These are phyloP conservation scores for Phocides pigmalion DNA, from an alignment of 1,140 invertebrate species.

Conservation along the genomic window DNA sequence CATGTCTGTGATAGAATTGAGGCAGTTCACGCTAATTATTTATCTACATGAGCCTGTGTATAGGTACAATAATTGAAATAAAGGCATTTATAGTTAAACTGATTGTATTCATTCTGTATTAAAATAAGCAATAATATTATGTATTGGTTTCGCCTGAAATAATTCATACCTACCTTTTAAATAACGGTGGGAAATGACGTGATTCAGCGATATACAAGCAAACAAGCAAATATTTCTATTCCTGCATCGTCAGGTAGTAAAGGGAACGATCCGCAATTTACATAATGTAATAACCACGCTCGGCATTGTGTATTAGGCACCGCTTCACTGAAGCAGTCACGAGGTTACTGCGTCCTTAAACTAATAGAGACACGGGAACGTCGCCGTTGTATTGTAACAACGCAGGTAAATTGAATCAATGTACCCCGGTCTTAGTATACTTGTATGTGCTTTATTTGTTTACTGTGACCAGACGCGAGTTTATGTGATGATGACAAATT, in stretches of 20 bases:
- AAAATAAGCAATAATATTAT: too few species aligned
- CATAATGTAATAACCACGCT: slow-evolving; percentile 36
- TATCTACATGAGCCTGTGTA: too few species aligned
- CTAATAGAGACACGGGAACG: slow-evolving; percentile 28
- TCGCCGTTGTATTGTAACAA: slow-evolving; percentile 10
- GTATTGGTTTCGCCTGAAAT: too few species aligned
- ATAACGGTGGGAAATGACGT: background rate
- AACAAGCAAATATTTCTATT: slow-evolving; percentile 12
- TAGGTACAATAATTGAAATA: too few species aligned
- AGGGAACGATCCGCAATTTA: slow-evolving; percentile 30
- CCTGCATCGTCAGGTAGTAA: slow-evolving; percentile 35
- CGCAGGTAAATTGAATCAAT: slow-evolving; percentile 34
- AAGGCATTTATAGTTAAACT: too few species aligned
- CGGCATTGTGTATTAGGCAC: slow-evolving; percentile 26
- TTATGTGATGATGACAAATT: background rate
- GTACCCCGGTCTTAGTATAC: slow-evolving; percentile 18
- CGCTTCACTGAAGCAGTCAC: slow-evolving; percentile 20
- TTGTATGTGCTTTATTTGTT: slow-evolving; percentile 7
- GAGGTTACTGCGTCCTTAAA: slow-evolving; percentile 24
- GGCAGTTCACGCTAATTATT: too few species aligned
- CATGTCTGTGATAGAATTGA: too few species aligned
- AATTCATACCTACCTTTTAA: too few species aligned
- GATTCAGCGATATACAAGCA: slow-evolving; percentile 8
- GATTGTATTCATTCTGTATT: too few species aligned
- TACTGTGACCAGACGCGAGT: background rate